Conservation (phyloP, 2,797 vertebrate species). For the Centropyge bicolor region DNA sequence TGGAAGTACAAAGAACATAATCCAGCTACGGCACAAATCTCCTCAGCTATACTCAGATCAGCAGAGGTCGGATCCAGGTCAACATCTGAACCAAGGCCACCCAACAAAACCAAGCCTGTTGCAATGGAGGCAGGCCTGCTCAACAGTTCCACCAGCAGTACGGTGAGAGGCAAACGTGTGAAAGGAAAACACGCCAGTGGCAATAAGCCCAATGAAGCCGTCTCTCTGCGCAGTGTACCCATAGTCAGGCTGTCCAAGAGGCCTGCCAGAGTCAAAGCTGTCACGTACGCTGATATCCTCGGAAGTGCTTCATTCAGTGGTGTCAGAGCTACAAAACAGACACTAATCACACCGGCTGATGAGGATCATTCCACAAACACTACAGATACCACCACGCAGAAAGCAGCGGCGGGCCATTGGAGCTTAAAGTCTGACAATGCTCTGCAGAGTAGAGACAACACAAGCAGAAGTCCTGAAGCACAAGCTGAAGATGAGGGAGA, state of each 20-base stretch:
- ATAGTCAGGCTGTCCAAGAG: conserved; percentile 26
- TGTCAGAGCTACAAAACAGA: conserved; percentile 1
- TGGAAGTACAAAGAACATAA: background rate
- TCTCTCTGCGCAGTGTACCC: background rate
- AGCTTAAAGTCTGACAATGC: background rate
- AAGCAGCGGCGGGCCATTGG: fast-evolving
- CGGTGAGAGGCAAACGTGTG: conserved; percentile 56
- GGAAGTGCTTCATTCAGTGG: conserved; percentile 66
- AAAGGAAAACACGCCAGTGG: background rate
- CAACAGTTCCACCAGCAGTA: conserved; percentile 42
- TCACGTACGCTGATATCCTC: conserved; percentile 62
- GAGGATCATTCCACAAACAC: background rate
- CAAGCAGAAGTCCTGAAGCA: background rate
- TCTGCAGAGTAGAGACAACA: background rate
- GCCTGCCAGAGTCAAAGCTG: background rate
- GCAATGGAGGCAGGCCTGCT: background rate
- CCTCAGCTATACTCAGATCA: conserved; percentile 21
- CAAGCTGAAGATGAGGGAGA: background rate
- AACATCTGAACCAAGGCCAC: too few species aligned
- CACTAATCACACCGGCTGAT: background rate
- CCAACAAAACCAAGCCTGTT: background rate
- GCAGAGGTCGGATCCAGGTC: background rate
- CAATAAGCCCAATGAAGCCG: background rate
- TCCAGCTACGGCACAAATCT: background rate
- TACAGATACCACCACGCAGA: background rate